Evolutionary conservation across 2,113 vertebrate genomes (phyloP).

Genomic region (Sander vitreus): DNA sequence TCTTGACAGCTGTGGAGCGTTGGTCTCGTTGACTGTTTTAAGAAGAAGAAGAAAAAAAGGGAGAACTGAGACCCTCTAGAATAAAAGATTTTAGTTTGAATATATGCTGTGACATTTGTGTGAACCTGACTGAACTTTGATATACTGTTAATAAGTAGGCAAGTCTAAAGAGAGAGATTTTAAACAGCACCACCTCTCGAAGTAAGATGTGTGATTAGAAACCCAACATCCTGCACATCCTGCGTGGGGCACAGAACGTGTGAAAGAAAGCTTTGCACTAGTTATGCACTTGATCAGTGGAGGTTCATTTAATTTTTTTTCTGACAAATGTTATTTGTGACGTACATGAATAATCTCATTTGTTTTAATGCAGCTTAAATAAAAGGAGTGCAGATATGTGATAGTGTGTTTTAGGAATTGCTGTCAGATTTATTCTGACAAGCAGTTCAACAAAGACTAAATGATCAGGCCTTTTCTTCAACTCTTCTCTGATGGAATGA

Average conservation of each 20-base stretch:
- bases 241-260: not conserved
- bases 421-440: not conserved
- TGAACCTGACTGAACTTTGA: not conserved
- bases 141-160: not conserved
- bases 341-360: not conserved
- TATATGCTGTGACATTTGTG: not conserved
- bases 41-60: not conserved
- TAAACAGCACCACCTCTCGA: not conserved
- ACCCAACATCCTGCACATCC: not conserved
- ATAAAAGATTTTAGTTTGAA: not conserved
- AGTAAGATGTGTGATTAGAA: not conserved
- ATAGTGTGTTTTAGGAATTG: not conserved
- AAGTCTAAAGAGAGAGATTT: not conserved
- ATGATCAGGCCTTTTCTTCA: not conserved
- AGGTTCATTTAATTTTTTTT: not conserved
- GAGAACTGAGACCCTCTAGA: not conserved
- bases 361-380: not conserved
- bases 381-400: not conserved
- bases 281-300: not conserved
- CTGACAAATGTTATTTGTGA: not conserved
- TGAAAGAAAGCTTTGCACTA: not conserved
- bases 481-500: not conserved
- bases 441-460: not conserved
- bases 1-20: constrained; percentile 62
- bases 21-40: constrained; percentile 61